A percentile compares a stretch with the other conserved stretches of the same genome.
phyloP scores from a whole-genome alignment of 1,140 invertebrate genomes.

The Melanaphis sacchari region DNA sequence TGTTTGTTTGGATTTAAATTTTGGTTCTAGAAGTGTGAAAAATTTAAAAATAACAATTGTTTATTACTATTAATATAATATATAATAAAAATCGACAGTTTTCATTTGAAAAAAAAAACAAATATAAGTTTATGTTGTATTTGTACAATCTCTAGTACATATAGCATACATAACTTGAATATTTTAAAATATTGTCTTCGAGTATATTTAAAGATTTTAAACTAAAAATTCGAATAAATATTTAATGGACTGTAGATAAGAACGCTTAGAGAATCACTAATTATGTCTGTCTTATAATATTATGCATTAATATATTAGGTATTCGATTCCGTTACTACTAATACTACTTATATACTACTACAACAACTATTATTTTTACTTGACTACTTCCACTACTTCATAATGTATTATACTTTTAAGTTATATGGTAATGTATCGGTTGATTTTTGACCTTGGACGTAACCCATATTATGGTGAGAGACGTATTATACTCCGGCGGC shows the following conservation, averaged over 20 bases:
- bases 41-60: background rate
- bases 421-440: background rate
- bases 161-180: background rate
- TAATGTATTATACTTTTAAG: background rate
- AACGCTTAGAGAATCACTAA: background rate
- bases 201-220: background rate
- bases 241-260: background rate
- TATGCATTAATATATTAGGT: background rate
- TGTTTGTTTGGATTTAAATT: background rate
- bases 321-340: background rate
- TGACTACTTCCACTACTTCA: background rate
- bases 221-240: no score
- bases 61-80: no score
- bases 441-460: conserved; percentile 16
- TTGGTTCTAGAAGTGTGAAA: background rate
- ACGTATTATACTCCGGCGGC: background rate
- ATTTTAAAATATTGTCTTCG: no score
- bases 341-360: background rate
- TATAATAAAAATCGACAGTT: background rate
- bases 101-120: background rate
- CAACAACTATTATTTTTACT: background rate
- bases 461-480: background rate
- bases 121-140: background rate
- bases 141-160: background rate
- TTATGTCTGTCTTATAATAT: background rate